Evolutionary conservation across 2,888 invertebrate species (phyloP).

Genomic region (Dorcus hopei): DNA sequence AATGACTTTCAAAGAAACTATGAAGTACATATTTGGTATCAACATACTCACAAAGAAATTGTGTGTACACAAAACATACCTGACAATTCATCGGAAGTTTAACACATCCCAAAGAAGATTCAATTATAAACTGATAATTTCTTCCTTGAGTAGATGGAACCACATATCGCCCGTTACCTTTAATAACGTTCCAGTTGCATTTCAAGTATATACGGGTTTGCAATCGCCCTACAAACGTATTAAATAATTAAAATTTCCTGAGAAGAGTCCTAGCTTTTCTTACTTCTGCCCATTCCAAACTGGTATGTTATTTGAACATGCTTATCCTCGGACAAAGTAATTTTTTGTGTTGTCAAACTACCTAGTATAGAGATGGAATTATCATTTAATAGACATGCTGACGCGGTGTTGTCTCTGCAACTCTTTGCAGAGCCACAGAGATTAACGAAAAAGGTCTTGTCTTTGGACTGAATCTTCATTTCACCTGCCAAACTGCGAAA

Average conservation of each 20-base stretch:
- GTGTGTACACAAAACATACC: not conserved
- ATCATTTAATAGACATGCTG: not conserved
- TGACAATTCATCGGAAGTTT: conserved; percentile 10
- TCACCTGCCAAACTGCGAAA: conserved; percentile 1
- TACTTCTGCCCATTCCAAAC: too few relatives aligned
- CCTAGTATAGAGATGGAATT: too few relatives aligned
- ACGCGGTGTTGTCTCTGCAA: not conserved
- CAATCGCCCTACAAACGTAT: not conserved
- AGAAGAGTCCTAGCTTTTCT: too few relatives aligned
- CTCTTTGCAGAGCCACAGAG: not conserved
- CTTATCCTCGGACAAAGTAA: too few relatives aligned
- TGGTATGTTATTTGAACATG: too few relatives aligned
- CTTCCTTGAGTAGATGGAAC: not conserved
- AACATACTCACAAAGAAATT: not conserved
- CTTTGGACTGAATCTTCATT: not conserved
- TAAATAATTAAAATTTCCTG: too few relatives aligned
- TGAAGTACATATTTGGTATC: too few relatives aligned
- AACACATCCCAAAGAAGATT: conserved; percentile 6
- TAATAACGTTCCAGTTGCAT: not conserved
- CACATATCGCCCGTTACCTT: not conserved
- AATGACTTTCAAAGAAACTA: too few relatives aligned
- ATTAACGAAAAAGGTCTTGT: not conserved
- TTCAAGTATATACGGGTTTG: not conserved
- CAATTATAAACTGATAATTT: conserved; percentile 1
- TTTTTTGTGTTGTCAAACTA: too few relatives aligned